These are phyloP conservation scores for Petrocephalus zakoni DNA, from an alignment of 2,113 vertebrate species.

Conservation along the genomic window DNA sequence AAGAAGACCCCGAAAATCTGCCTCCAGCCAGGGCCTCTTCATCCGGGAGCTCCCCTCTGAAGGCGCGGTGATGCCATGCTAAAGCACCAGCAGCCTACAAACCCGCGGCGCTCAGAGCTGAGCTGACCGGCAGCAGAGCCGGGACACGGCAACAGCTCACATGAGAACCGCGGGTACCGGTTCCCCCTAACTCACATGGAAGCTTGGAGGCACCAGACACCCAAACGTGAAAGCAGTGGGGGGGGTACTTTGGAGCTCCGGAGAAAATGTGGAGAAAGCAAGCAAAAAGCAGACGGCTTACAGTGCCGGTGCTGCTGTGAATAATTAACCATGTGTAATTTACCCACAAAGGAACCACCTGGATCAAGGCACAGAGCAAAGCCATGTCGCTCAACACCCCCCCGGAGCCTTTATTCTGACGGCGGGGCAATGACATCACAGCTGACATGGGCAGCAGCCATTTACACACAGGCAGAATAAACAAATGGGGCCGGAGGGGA, in stretches of 20 bases:
- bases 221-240: neutral
- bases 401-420: neutral
- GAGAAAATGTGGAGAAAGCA: neutral
- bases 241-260: neutral
- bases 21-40: neutral
- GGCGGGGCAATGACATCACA: neutral
- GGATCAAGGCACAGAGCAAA: neutral
- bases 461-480: neutral
- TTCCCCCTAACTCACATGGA: no score
- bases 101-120: neutral
- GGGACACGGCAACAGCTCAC: neutral
- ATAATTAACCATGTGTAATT: neutral
- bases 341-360: neutral
- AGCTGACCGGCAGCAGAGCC: neutral
- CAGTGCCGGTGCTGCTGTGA: neutral
- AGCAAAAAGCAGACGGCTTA: neutral
- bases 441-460: neutral
- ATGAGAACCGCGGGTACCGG: neutral
- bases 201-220: neutral
- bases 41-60: neutral
- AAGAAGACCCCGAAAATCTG: neutral
- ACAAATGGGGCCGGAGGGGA: neutral
- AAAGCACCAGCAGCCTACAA: neutral
- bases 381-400: no score
- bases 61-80: neutral